Base-by-base conservation (phyloP, 2,888 invertebrate species). In the Rhodophaea formosa region DNA sequence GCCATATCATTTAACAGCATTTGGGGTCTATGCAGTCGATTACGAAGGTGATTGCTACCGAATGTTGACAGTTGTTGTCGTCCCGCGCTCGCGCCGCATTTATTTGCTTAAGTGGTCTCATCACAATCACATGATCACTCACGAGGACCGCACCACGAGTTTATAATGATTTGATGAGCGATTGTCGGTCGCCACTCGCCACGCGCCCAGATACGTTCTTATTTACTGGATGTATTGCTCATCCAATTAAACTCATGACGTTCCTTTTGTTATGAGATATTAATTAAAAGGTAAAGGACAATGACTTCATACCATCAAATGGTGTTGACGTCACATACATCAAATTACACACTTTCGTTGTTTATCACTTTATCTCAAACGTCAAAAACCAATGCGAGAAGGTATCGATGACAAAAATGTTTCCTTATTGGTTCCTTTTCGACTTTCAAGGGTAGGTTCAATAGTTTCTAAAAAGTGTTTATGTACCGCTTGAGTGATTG, bases 21-120 rank as follows among this genome's bases (percentile, higher is more conserved):
- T 16, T 52, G n/a, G 51, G 17, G 7, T 39, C 46, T 42, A 55
- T 59, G 52, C 42, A 30, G 23, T 30, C 10, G 35, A 16, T 35
- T 12, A 51, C 15, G 14, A 35, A 55, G 55, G 46, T 55, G 45
- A 55, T 35, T 35, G 55, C 46, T 55, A 46, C 71, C 69, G 67
- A 78, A 71, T 82, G 79, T 83, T 80, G 77, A 74, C 78, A 74
- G 72, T 75, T 75, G 72, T 77, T 74, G 70, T 74, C 69, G 70
- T 74, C 69, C 73, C 75, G 74, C 72, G 77, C 72, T 69, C 72
- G 77, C 70, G 68, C 73, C 68, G 75, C 79, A 76, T 86, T 88
- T 86, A 89, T 89, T 90, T 84, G 86, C 84, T 90, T 86, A 90
- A 90, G 88, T 90, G 89, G 89, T 73, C 81, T 83, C 86, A 88